Evolutionary conservation across 2,797 vertebrate species (phyloP).

Genomic region (Urophycis tenuis): DNA sequence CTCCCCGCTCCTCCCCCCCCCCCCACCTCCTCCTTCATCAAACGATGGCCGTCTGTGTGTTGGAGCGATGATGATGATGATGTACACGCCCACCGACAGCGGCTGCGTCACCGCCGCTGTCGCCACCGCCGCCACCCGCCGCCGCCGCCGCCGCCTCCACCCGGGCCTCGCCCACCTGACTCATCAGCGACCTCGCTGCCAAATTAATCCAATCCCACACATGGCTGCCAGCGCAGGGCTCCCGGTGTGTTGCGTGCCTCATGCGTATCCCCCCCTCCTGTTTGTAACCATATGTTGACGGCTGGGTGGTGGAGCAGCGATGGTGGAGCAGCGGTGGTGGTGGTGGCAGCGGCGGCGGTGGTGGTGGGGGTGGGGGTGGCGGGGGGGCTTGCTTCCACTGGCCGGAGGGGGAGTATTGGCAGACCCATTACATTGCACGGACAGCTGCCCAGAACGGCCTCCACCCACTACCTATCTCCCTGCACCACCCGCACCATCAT

Average conservation of each 20-base stretch:
- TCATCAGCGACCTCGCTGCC: conserved; percentile 28
- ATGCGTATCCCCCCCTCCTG: conserved; percentile 37
- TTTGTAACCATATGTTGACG: conserved; percentile 63
- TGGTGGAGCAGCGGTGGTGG: conserved; percentile 22
- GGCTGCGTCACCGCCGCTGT: background rate
- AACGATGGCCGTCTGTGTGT: background rate
- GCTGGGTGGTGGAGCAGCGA: conserved; percentile 36
- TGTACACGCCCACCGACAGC: background rate
- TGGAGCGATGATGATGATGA: conserved; percentile 2
- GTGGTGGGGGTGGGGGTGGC: background rate
- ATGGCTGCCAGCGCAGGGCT: conserved; percentile 38
- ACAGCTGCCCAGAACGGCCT: conserved; percentile 57
- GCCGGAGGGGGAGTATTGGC: conserved; percentile 52
- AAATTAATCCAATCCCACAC: conserved; percentile 49
- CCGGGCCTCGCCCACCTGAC: background rate
- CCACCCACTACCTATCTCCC: background rate
- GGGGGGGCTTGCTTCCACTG: conserved; percentile 32
- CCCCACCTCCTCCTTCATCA: background rate
- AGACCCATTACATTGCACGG: conserved; percentile 60
- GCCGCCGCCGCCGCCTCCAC: background rate
- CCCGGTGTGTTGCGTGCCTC: conserved; percentile 49
- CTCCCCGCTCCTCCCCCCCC: too few relatives aligned
- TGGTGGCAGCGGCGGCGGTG: background rate
- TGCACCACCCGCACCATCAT: conserved; percentile 17
- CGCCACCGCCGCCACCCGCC: background rate